Base-by-base conservation (phyloP, 2,888 invertebrate genomes). In the Xylota segnis region DNA sequence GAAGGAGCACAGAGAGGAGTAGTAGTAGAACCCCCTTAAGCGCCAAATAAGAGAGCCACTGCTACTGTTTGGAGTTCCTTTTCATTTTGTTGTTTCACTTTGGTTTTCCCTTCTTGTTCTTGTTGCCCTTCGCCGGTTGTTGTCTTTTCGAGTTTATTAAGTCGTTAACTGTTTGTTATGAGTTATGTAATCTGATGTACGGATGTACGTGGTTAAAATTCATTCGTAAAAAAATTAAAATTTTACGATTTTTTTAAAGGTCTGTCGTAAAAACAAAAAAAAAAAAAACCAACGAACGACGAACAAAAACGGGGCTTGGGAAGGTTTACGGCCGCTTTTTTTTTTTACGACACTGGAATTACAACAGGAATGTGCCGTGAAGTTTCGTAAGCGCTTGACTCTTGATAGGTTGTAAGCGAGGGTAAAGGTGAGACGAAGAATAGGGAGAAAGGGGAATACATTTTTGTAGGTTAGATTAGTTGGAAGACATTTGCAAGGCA, bases 151-250 rank as follows among this genome's bases (percentile, higher is more conserved):
- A 77, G 82, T 82, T 86, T 86, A 86, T 86, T 86, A 86, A 86
- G 86, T 86, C 86, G 86, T 86, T 86, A 86, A 86, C 86, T 86
- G 86, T 82, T 86, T 82, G 76, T 86, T 86, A 86, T 77, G 86
- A 86, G 86, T 86, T 86, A 82, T 86, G 86, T 86, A 82, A 86
- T 86, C 86, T 82, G 72, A 76, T 82, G 72, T 86, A 82, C 81
- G 75, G 81, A 86, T 76, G 81, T 71, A 86, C 86, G 86, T 82
- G 82, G 82, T 86, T 82, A 82, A 86, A 81, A 86, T 72, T 86
- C 61, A 76, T 86, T 77, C 70, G 56, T 50, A 75, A 71, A 82
- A 78, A 70, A 68, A 86, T 81, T 81, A 81, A 81, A 81, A 61
- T 86, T 86, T 86, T 82, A 86, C 58, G 82, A 72, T 61, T 66